These are phyloP conservation scores for Lepisosteus oculatus DNA, from an alignment of 2,113 vertebrate species.

Conservation along the genomic window DNA sequence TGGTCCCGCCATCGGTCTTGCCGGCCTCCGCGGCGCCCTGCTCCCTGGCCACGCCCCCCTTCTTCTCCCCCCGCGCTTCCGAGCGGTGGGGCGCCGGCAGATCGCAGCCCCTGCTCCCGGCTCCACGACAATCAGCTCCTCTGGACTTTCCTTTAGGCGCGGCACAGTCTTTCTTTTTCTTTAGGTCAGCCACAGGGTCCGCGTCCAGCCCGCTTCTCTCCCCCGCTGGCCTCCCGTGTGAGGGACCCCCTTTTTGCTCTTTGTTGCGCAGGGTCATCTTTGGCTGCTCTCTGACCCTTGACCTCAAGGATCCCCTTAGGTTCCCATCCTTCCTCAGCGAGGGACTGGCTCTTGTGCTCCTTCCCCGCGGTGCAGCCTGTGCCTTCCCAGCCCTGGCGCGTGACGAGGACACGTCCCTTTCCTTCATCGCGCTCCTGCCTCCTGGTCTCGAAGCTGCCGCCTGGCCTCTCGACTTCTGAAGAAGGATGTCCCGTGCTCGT, in stretches of 20 bases:
- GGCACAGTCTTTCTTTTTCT: slow-evolving; percentile 16
- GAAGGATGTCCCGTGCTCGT: neutral
- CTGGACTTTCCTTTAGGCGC: no score
- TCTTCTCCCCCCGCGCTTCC: no score
- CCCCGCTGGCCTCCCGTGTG: slow-evolving; percentile 44
- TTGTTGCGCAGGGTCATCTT: slow-evolving; percentile 31
- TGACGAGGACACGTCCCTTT: slow-evolving; percentile 39
- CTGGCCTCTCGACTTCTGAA: slow-evolving; percentile 1
- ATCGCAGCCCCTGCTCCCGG: no score
- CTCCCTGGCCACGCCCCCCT: no score
- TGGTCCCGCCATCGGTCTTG: slow-evolving; percentile 18
- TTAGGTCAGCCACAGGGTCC: slow-evolving; percentile 20
- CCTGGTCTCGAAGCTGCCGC: neutral
- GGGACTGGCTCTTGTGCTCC: slow-evolving; percentile 44
- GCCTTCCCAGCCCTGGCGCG: slow-evolving; percentile 43
- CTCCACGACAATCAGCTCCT: no score
- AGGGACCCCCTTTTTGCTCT: slow-evolving; percentile 18
- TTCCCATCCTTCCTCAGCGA: slow-evolving; percentile 37
- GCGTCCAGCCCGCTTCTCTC: slow-evolving; percentile 29
- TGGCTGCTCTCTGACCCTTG: slow-evolving; percentile 39
- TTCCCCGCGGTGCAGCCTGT: slow-evolving; percentile 24
- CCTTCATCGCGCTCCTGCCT: neutral
- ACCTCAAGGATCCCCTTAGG: slow-evolving; percentile 41
- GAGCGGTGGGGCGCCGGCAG: no score
- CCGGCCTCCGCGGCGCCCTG: no score